Conservation (phyloP, 2,113 vertebrate genomes). For the Paraplagusia blochii region DNA sequence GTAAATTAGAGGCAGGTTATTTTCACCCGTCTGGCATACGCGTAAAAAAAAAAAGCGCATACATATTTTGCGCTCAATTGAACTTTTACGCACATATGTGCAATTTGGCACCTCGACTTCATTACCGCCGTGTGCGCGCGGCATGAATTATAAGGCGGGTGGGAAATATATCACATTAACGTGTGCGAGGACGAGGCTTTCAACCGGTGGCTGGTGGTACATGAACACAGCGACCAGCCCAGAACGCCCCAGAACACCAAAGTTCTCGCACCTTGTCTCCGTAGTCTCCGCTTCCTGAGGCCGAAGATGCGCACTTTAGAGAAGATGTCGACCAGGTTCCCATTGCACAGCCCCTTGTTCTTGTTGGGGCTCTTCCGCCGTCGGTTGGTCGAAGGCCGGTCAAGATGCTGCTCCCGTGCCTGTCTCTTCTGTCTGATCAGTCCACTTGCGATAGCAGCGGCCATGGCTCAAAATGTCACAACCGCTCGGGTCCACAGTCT, state of each 20-base stretch:
- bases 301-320: slow-evolving; percentile 99
- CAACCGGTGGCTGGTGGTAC: slow-evolving; percentile 31
- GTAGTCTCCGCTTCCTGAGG: slow-evolving; percentile 95
- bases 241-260: slow-evolving; percentile 36
- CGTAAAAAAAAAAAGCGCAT: background rate
- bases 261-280: slow-evolving; percentile 90
- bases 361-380: slow-evolving; percentile 96
- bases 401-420: slow-evolving; percentile 95
- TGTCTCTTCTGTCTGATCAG: slow-evolving; percentile 98
- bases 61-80: background rate
- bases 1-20: slow-evolving; percentile 27
- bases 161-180: background rate
- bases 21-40: background rate
- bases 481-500: slow-evolving; percentile 63
- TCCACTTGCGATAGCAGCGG: slow-evolving; percentile 95
- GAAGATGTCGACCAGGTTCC: slow-evolving; percentile 98
- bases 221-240: slow-evolving; percentile 29
- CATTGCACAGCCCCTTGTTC: slow-evolving; percentile 95
- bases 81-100: slow-evolving; percentile 25
- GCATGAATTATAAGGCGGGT: background rate
- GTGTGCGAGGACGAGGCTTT: slow-evolving; percentile 12
- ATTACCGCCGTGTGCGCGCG: background rate
- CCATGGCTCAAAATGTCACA: slow-evolving; percentile 83
- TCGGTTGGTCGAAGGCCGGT: slow-evolving; percentile 90
- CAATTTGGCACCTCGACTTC: background rate